phyloP scores from a whole-genome alignment of 2,888 invertebrate species.

The Caenorhabditis sinica region DNA sequence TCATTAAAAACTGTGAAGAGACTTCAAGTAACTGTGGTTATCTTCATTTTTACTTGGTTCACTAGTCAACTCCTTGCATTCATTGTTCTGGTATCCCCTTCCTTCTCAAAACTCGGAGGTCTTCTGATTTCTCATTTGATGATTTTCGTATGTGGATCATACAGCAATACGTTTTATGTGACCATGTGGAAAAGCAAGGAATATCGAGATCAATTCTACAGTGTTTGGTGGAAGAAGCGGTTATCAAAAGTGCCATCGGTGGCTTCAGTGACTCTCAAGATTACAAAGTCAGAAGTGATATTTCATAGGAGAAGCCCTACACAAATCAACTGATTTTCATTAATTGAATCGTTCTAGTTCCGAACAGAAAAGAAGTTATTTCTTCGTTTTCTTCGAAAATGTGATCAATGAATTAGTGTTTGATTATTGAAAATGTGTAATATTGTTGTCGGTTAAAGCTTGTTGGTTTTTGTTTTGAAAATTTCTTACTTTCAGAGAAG shows the following conservation, averaged over 20 bases:
- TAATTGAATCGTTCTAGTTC: neutral
- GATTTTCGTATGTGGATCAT: slow-evolving; percentile 12
- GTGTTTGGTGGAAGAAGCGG: slow-evolving; percentile 5
- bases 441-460: too few species aligned
- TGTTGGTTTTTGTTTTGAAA: too few species aligned
- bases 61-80: neutral
- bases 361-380: neutral
- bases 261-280: neutral
- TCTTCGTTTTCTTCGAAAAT: neutral
- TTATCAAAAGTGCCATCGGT: neutral
- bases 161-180: slow-evolving; percentile 38
- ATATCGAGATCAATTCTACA: slow-evolving; percentile 33
- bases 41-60: slow-evolving; percentile 20
- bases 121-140: neutral
- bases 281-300: neutral
- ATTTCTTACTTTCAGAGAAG: too few species aligned
- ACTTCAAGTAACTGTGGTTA: slow-evolving; percentile 7
- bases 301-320: neutral
- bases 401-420: neutral
- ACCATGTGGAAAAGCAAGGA: slow-evolving; percentile 34
- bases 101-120: neutral
- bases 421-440: neutral
- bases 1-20: slow-evolving; percentile 11
- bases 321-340: neutral
- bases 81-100: neutral